phyloP scores from a whole-genome alignment of 2,888 invertebrate species.

The Melanargia galathea region DNA sequence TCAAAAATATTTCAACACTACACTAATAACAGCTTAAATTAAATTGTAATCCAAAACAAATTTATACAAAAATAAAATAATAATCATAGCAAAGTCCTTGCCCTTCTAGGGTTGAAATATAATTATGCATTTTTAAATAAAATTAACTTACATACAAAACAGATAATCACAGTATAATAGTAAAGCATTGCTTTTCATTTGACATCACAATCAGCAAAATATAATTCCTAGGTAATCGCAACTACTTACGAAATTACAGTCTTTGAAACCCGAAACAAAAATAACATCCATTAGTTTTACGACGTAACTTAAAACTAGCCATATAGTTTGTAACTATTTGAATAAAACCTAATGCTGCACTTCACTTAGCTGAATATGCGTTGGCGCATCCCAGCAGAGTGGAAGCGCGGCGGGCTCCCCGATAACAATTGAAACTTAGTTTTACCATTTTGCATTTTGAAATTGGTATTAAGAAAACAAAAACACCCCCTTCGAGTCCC shows the following conservation, averaged over 20 bases:
- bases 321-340: slow-evolving; percentile 6
- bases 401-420: too few relatives aligned
- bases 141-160: slow-evolving; percentile 66
- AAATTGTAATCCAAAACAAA: slow-evolving; percentile 38
- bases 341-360: slow-evolving; percentile 9
- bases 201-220: slow-evolving; percentile 74
- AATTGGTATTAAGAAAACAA: too few relatives aligned
- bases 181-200: slow-evolving; percentile 77
- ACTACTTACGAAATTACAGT: slow-evolving; percentile 16
- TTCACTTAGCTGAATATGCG: neutral
- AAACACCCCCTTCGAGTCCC: too few relatives aligned
- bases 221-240: slow-evolving; percentile 28
- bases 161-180: slow-evolving; percentile 80
- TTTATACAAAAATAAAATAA: slow-evolving; percentile 56
- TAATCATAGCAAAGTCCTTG: slow-evolving; percentile 64
- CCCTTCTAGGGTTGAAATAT: slow-evolving; percentile 43
- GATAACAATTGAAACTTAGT: too few relatives aligned
- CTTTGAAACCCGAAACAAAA: slow-evolving; percentile 16
- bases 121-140: slow-evolving; percentile 51
- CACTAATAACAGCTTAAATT: too few relatives aligned
- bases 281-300: slow-evolving; percentile 6
- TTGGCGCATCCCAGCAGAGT: neutral
- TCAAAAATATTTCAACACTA: slow-evolving; percentile 37
- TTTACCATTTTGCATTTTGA: too few relatives aligned
- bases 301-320: slow-evolving; percentile 11